These are phyloP conservation scores for Quadroppia sp. DNA, from an alignment of 2,888 invertebrate species.

Conservation along the genomic window DNA sequence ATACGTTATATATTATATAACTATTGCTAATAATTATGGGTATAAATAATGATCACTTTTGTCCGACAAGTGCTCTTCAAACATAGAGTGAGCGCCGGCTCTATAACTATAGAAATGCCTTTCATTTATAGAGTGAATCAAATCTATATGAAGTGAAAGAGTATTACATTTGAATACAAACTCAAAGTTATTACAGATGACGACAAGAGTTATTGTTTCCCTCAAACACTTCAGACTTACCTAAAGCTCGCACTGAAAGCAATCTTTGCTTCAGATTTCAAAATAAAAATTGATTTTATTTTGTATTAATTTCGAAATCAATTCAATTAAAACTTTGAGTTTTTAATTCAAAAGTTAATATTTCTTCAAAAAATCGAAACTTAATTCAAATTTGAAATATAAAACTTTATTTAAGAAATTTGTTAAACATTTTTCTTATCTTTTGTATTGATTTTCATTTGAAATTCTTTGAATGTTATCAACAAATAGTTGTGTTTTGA, in stretches of 20 bases:
- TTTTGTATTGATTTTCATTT: too few relatives aligned
- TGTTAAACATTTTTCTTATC: too few relatives aligned
- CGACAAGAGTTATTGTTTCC: conserved; percentile 31
- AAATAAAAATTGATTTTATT: too few relatives aligned
- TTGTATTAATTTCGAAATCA: too few relatives aligned
- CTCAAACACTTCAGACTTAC: background rate
- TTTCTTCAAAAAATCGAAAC: too few relatives aligned
- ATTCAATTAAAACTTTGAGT: too few relatives aligned
- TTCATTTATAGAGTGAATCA: background rate
- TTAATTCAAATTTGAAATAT: too few relatives aligned
- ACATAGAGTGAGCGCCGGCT: background rate
- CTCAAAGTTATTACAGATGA: conserved; percentile 22
- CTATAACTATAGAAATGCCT: background rate
- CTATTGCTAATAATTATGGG: conserved; percentile 12
- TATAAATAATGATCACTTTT: conserved; percentile 35
- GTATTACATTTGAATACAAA: background rate
- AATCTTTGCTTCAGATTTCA: too few relatives aligned
- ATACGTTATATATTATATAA: background rate
- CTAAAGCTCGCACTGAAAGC: background rate
- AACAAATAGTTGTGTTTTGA: too few relatives aligned
- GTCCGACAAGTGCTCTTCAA: conserved; percentile 20
- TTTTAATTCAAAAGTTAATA: too few relatives aligned
- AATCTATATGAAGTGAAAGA: conserved; percentile 8
- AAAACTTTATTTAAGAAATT: too few relatives aligned
- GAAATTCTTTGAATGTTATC: too few relatives aligned